phyloP scores from a whole-genome alignment of 2,888 invertebrate genomes.

The Balanococcus diminutus region DNA sequence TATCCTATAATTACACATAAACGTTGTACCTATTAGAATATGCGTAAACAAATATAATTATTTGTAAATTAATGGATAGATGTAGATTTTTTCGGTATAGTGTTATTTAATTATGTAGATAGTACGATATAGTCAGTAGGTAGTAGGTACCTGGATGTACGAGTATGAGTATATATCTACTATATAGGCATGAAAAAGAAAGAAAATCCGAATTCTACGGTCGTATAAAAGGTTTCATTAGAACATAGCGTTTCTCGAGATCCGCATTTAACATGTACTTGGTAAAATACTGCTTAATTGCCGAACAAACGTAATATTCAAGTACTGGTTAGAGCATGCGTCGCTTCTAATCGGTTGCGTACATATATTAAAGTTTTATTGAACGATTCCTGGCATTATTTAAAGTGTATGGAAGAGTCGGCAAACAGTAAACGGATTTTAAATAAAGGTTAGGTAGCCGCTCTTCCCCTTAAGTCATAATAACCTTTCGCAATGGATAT shows the following conservation, averaged over 20 bases:
- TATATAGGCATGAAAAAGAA: neutral
- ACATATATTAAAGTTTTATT: constrained; percentile 49
- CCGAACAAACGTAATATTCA: constrained; percentile 38
- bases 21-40: neutral
- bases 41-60: neutral
- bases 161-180: neutral
- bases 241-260: constrained; percentile 2
- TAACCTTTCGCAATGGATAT: constrained; percentile 39
- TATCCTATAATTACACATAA: neutral
- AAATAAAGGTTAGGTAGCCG: neutral
- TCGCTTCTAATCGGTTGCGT: constrained; percentile 45
- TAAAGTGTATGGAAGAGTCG: neutral
- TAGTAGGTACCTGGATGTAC: neutral
- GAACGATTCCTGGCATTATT: constrained; percentile 45
- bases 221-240: constrained; percentile 38
- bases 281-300: constrained; percentile 50
- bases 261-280: constrained; percentile 43
- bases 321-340: constrained; percentile 42
- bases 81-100: neutral
- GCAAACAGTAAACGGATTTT: constrained; percentile 31
- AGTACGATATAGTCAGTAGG: neutral
- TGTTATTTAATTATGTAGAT: neutral
- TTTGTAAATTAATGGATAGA: neutral
- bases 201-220: neutral
- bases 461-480: neutral